Evolutionary conservation across 2,888 invertebrate genomes (phyloP).

Genomic region (Platycheirus rosarum): DNA sequence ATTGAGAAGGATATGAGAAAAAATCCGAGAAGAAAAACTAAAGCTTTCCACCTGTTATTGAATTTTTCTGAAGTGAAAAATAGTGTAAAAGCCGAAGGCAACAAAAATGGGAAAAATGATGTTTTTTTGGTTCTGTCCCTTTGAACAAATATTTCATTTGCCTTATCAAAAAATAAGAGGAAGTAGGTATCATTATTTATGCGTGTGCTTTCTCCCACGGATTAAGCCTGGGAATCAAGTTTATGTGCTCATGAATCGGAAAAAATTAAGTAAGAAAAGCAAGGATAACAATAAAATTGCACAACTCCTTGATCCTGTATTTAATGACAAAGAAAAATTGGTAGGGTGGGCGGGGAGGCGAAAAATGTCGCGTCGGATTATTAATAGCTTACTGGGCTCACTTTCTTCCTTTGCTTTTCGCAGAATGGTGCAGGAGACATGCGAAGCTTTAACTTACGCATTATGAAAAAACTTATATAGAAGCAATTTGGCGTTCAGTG

Average conservation of each 20-base stretch:
- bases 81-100: constrained; percentile 69
- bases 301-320: constrained; percentile 61
- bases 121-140: constrained; percentile 38
- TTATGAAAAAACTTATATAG: constrained; percentile 43
- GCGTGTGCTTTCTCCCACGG: constrained; percentile 51
- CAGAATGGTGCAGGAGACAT: background rate
- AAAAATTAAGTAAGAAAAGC: constrained; percentile 1
- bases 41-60: constrained; percentile 69
- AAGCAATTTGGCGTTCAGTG: constrained; percentile 38
- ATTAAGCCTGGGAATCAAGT: constrained; percentile 48
- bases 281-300: constrained; percentile 59
- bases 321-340: constrained; percentile 42
- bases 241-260: constrained; percentile 50
- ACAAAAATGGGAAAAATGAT: constrained; percentile 55
- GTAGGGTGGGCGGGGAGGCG: no score
- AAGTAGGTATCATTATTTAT: constrained; percentile 6
- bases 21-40: constrained; percentile 19
- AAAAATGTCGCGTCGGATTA: constrained; percentile 38
- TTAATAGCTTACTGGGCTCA: constrained; percentile 42
- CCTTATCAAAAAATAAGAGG: constrained; percentile 1
- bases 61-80: constrained; percentile 74
- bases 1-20: constrained; percentile 1
- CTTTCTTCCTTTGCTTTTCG: background rate
- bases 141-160: constrained; percentile 12
- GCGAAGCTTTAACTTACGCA: background rate